Evolutionary conservation across 2,888 invertebrate species (phyloP).

Genomic region (Lepidocyrtinus sp.): DNA sequence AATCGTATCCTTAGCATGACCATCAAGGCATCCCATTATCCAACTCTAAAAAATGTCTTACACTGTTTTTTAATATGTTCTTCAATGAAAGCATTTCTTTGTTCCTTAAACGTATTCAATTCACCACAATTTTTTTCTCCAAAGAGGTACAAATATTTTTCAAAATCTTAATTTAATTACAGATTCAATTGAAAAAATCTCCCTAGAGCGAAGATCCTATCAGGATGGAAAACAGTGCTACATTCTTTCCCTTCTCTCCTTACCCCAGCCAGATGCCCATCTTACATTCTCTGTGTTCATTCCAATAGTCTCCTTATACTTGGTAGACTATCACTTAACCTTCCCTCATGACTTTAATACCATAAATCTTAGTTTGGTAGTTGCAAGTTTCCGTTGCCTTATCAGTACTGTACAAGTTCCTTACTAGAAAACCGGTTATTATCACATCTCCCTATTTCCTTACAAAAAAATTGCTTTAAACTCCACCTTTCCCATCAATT

Average conservation of each 20-base stretch:
- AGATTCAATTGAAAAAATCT: no score
- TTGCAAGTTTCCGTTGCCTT: constrained; percentile 16
- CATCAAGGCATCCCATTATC: constrained; percentile 56
- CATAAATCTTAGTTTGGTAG: not conserved
- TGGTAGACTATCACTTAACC: not conserved
- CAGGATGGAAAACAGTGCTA: constrained; percentile 12
- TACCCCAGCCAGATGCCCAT: not conserved
- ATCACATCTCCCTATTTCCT: constrained; percentile 50
- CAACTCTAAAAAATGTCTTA: not conserved
- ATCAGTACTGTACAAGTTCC: constrained; percentile 11
- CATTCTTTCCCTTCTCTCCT: not conserved
- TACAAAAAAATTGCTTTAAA: constrained; percentile 42
- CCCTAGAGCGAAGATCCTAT: no score
- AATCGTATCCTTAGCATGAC: constrained; percentile 57
- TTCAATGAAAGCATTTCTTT: constrained; percentile 10
- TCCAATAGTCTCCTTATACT: not conserved
- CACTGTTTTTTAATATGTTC: constrained; percentile 13
- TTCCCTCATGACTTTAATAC: not conserved
- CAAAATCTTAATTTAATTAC: not conserved
- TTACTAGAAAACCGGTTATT: constrained; percentile 47
- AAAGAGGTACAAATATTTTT: not conserved
- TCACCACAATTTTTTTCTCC: not conserved
- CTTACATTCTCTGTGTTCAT: not conserved
- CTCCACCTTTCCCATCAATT: no score
- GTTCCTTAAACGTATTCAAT: constrained; percentile 9